Evolutionary conservation across 2,888 invertebrate genomes (phyloP).

Genomic region (Spisula solida): DNA sequence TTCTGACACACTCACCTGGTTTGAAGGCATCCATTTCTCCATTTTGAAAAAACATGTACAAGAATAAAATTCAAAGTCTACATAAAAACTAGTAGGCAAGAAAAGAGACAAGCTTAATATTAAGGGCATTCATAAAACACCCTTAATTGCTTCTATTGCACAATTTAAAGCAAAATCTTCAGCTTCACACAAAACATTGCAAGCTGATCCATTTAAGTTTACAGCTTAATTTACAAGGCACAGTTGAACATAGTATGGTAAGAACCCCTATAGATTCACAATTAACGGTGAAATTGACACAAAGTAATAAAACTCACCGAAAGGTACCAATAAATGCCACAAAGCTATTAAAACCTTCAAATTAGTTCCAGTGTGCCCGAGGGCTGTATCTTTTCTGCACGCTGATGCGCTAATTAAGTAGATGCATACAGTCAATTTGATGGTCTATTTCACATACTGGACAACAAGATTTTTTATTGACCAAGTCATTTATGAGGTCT

Average conservation of each 20-base stretch:
- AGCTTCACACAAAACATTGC: neutral
- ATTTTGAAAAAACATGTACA: no score
- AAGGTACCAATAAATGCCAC: slow-evolving; percentile 7
- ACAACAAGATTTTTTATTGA: neutral
- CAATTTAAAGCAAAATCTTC: neutral
- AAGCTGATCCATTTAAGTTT: neutral
- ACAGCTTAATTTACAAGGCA: neutral
- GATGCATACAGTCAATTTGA: neutral
- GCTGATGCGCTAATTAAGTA: neutral
- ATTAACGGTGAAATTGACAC: slow-evolving; percentile 9
- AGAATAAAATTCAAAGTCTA: no score
- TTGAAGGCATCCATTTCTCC: no score
- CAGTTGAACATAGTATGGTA: neutral
- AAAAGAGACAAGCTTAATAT: no score
- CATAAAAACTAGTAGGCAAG: no score
- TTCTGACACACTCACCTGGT: no score
- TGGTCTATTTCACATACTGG: neutral
- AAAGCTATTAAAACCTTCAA: slow-evolving; percentile 2
- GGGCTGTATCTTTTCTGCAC: neutral
- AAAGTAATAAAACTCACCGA: slow-evolving; percentile 11
- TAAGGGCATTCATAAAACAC: no score
- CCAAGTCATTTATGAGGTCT: slow-evolving; percentile 3
- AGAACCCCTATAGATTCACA: neutral
- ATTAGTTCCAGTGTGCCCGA: neutral
- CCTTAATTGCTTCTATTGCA: neutral